These are phyloP conservation scores for Rhyacichthys aspro DNA, from an alignment of 2,797 vertebrate species.

Conservation along the genomic window DNA sequence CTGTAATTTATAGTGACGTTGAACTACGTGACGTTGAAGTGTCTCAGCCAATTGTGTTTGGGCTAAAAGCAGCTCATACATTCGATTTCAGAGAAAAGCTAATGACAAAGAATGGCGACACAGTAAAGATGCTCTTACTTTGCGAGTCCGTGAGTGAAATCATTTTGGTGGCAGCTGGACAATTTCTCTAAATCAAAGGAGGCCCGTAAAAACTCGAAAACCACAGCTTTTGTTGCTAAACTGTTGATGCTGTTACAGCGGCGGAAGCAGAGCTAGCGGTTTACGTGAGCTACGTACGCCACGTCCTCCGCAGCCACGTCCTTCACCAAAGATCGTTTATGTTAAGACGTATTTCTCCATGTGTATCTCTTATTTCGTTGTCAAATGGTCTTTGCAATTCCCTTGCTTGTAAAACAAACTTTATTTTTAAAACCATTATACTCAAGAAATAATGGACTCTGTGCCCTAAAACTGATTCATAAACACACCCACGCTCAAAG, in stretches of 20 bases:
- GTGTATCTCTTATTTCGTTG: too few relatives aligned
- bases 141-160: conserved; percentile 77
- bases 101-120: conserved; percentile 16
- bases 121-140: conserved; percentile 56
- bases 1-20: conserved; percentile 17
- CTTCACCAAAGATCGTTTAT: conserved; percentile 50
- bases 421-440: too few relatives aligned
- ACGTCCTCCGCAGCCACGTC: conserved; percentile 44
- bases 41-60: conserved; percentile 55
- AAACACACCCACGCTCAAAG: too few relatives aligned
- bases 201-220: background rate
- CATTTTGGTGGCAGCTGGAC: conserved; percentile 44
- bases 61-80: conserved; percentile 43
- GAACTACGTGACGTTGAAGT: conserved; percentile 21
- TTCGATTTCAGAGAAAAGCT: conserved; percentile 10
- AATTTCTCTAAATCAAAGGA: background rate
- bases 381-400: too few relatives aligned
- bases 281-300: conserved; percentile 17
- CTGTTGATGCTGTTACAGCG: conserved; percentile 30
- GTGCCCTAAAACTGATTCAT: too few relatives aligned
- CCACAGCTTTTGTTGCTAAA: conserved; percentile 1
- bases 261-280: conserved; percentile 35
- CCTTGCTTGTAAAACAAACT: too few relatives aligned
- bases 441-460: too few relatives aligned
- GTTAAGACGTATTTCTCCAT: background rate